A percentile compares a stretch with the other conserved stretches of the same genome.
phyloP scores from a whole-genome alignment of 2,797 vertebrate species.

The Tapera naevia region DNA sequence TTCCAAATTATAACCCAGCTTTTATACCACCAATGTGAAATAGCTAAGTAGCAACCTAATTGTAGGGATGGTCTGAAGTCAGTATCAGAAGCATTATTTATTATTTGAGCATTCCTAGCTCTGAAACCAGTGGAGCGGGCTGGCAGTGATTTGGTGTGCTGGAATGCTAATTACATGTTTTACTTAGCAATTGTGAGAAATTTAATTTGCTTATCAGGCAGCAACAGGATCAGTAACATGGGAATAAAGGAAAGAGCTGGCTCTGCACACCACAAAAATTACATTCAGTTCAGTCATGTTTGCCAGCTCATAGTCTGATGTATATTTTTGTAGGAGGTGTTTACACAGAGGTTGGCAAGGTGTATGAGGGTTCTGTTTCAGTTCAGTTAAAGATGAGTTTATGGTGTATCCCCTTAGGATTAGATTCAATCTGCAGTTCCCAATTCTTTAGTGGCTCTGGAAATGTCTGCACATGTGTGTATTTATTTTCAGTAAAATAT shows the following conservation, averaged over 20 bases:
- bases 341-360: not conserved
- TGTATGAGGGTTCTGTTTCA: not conserved
- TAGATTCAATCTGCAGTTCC: not conserved
- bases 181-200: not conserved
- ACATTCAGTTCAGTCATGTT: not conserved
- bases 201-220: constrained; percentile 9
- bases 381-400: not conserved
- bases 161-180: not conserved
- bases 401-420: not conserved
- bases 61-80: not conserved
- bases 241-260: not conserved
- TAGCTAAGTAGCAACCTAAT: not conserved
- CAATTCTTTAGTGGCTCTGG: not conserved
- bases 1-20: not conserved
- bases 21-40: not conserved
- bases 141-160: not conserved
- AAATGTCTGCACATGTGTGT: not conserved
- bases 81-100: not conserved
- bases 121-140: not conserved
- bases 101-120: not conserved
- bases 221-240: not conserved
- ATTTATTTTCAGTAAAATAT: not conserved
- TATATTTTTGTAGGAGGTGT: not conserved
- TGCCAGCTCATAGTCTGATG: not conserved
- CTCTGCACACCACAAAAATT: not conserved